phyloP scores from a whole-genome alignment of 2,113 vertebrate species.

The Todiramphus chloris region DNA sequence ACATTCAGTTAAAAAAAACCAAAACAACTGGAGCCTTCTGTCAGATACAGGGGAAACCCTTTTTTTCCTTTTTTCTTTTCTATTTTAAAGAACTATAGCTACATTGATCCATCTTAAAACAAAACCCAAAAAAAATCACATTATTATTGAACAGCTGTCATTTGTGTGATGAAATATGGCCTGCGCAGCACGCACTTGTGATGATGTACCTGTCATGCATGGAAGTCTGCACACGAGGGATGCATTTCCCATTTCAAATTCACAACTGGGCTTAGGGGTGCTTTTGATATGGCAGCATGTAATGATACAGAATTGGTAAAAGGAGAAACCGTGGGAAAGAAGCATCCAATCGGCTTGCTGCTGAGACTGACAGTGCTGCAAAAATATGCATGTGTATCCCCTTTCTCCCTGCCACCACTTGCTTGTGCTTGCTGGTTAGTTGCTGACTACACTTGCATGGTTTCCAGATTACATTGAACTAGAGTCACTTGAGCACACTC shows the following conservation, averaged over 20 bases:
- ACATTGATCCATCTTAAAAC: not conserved
- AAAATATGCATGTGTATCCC: not conserved
- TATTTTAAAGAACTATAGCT: not conserved
- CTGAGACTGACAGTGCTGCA: not conserved
- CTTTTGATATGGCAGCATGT: not conserved
- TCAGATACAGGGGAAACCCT: not conserved
- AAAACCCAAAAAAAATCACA: not conserved
- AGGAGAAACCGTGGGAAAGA: not conserved
- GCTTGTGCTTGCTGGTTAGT: not conserved
- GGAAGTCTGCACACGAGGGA: not conserved
- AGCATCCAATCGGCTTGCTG: not conserved
- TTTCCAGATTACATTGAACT: not conserved
- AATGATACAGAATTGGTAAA: not conserved
- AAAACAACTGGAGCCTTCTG: not conserved
- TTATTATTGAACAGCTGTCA: accelerated
- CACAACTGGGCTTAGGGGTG: not conserved
- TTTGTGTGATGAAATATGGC: not conserved
- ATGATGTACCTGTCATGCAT: not conserved
- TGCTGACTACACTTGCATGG: not conserved
- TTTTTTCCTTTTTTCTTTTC: too few species aligned
- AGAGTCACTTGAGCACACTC: not conserved
- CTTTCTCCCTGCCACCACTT: not conserved
- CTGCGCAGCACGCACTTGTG: not conserved
- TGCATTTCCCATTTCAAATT: not conserved
- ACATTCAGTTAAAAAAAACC: not conserved